Base-by-base conservation (phyloP, 1,140 invertebrate genomes). In the Leptinotarsa lineolata region DNA sequence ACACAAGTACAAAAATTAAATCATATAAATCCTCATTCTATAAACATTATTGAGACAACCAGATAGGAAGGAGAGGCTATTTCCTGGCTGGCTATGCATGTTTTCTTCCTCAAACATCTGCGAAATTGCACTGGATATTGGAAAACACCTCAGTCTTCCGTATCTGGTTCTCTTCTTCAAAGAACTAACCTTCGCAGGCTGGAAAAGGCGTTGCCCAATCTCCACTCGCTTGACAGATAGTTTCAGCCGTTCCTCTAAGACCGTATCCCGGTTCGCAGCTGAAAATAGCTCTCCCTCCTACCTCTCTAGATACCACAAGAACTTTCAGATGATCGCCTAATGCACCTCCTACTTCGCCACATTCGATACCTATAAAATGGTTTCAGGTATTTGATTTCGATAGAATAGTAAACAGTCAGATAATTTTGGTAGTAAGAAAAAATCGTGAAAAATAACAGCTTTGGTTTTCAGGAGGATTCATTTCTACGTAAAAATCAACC, bases 181-280 rank as follows among this genome's bases (percentile, higher is more conserved):
- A 68, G 74, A 74, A 85, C 83, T 81, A 82, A 93, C 92, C 91
- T 87, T 88, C 86, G 81, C 93, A 95, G 20, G 88, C 86, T 11
- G 93, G 93, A 77, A 92, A 89, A 0, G 90, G 89, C 58, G 87
- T 86, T 1, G 92, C 91, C 94, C 95, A 96, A 81, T 93, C 90
- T 20, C 94, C 94, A 73, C 88, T 91, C 3, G 90, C 88, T 78
- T 92, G 87, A 82, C 94, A 97, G 16, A 91, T 88, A 8, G 93
- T 90, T 83, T 93, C 92, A 5, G 88, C 81, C 1, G 90, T 87
- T 0, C 94, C 94, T 44, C 88, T 85, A n/a, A 95, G 86, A 30
- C 91, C 91, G 85, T 90, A 95, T 30, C 94, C 94, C 58, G 90
- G 87, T 4, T 91, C 86, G 84, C 95, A 97, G 54, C 89, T 91